Conservation (phyloP, 2,888 invertebrate species). For the Orthosia gracilis region DNA sequence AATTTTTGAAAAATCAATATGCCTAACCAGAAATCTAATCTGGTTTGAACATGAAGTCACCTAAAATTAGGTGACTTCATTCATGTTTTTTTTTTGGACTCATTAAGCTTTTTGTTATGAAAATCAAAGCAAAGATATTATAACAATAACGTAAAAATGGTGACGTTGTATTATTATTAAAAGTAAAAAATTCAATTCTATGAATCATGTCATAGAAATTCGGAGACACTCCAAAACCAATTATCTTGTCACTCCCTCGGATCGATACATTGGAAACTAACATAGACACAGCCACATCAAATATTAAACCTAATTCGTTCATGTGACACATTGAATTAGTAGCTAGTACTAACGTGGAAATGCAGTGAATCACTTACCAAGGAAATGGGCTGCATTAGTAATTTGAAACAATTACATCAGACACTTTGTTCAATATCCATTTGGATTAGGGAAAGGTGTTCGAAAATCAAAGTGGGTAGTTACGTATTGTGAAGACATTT, state of each 20-base stretch:
- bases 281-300: slow-evolving; percentile 55
- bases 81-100: too few relatives aligned
- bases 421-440: slow-evolving; percentile 24
- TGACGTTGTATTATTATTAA: too few relatives aligned
- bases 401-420: slow-evolving; percentile 45
- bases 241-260: slow-evolving; percentile 20
- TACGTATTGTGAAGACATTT: slow-evolving; percentile 15
- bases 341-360: slow-evolving; percentile 64
- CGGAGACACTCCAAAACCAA: slow-evolving; percentile 13
- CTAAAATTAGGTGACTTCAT: too few relatives aligned
- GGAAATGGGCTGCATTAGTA: slow-evolving; percentile 63
- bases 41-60: too few relatives aligned
- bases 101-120: too few relatives aligned
- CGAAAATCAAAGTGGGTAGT: slow-evolving; percentile 33
- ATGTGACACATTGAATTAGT: slow-evolving; percentile 62
- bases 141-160: too few relatives aligned
- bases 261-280: slow-evolving; percentile 56
- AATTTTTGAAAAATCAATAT: too few relatives aligned
- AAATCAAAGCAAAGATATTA: too few relatives aligned
- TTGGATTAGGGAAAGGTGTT: slow-evolving; percentile 34
- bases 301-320: slow-evolving; percentile 59
- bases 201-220: slow-evolving; percentile 9
- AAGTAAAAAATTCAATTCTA: too few relatives aligned
- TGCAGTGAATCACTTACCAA: slow-evolving; percentile 72
- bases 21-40: too few relatives aligned